A percentile compares a stretch with the other conserved stretches of the same genome.
Evolutionary conservation across 2,797 vertebrate genomes (phyloP).

Genomic region (Pitangus sulphuratus): DNA sequence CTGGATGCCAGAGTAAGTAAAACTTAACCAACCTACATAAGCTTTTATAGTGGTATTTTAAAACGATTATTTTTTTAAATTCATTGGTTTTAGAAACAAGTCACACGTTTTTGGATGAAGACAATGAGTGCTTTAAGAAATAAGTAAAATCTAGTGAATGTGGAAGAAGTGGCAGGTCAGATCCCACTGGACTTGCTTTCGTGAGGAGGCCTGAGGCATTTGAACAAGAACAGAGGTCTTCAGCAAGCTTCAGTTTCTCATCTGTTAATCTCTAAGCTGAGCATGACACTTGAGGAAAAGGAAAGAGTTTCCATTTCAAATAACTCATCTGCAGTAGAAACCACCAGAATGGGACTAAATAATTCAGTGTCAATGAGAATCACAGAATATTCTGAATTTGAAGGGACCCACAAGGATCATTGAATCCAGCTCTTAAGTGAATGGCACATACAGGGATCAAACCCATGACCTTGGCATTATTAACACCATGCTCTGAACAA

Average conservation of each 20-base stretch:
- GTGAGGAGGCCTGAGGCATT: neutral
- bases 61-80: neutral
- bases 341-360: neutral
- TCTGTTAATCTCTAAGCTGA: neutral
- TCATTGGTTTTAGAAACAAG: neutral
- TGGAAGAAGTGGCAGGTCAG: neutral
- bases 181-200: neutral
- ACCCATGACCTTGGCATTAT: neutral
- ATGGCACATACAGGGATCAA: neutral
- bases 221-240: neutral
- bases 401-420: neutral
- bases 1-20: neutral
- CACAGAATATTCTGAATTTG: neutral
- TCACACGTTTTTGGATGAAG: neutral
- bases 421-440: neutral
- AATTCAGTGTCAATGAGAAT: neutral
- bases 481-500: neutral
- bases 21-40: neutral
- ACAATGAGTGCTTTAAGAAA: neutral
- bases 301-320: neutral
- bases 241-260: neutral
- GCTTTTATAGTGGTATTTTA: neutral
- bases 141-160: neutral
- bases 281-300: neutral
- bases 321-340: neutral